Evolutionary conservation across 2,888 invertebrate species (phyloP), one percentile per base, ranked within the genome.

Genomic region (Cyclophora punctaria): DNA sequence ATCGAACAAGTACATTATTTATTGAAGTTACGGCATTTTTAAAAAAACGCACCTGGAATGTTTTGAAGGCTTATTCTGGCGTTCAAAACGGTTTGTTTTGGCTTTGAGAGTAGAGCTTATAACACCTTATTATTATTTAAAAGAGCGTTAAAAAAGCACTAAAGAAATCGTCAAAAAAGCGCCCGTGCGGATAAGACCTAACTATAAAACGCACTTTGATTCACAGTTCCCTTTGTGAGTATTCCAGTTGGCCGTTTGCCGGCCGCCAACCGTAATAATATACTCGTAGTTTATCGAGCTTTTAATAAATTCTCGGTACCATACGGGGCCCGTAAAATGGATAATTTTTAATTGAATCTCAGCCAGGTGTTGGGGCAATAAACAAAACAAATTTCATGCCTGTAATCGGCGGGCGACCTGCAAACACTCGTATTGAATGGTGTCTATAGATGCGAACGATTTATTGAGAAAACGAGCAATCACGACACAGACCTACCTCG

Each of bases 121-220:
- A 20, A 20, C 20, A 2, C 20, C 20, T 20, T 20, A 20, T 20
- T 20, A 20, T 20, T 20, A 20, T 20, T 20, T 20, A 20, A 20
- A 20, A 20, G 20, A 20, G 20, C 20, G 20, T 20, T 20, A 20
- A 20, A 20, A n/a, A 20, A 20, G 20, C 20, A 1, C 20, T 20
- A 20, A 20, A 20, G 20, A 20, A 20, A 20, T 20, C 20, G 20
- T 20, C 20, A 20, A 20, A 20, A 20, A 20, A 20, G 20, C 20
- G 20, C 20, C 20, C 20, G 2, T 20, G 20, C 20, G 20, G 20
- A 20, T 20, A 20, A 20, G 20, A 20, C 20, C 20, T 76, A 76
- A 75, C 77, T 75, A 83, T 82, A 78, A 80, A 83, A 80, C 66
- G 71, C 71, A 77, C 78, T 79, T 69, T 76, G 73, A 78, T 76